Percentiles rank a stretch among this genome's conserved stretches.
Evolutionary conservation across 2,888 invertebrate species (phyloP).

Genomic region (Adelphocoris suturalis): DNA sequence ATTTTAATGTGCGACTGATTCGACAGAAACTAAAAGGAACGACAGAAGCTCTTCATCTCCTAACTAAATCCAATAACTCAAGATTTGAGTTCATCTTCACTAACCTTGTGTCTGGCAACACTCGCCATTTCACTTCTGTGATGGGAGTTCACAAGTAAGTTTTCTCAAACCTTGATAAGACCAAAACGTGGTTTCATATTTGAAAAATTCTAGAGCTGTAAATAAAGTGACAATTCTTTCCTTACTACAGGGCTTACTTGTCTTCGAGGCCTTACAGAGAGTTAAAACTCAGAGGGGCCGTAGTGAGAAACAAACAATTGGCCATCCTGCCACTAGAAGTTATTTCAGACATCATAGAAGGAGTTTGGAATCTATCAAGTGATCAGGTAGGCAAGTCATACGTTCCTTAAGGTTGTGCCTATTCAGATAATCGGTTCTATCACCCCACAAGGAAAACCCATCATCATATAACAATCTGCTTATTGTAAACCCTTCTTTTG

Average conservation of each 20-base stretch:
- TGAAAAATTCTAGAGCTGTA: too few relatives aligned
- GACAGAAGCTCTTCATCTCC: constrained; percentile 91
- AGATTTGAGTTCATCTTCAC: constrained; percentile 98
- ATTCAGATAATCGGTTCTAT: too few relatives aligned
- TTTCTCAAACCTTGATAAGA: background rate
- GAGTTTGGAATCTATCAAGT: constrained; percentile 98
- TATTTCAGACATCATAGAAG: constrained; percentile 88
- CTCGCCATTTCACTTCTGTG: constrained; percentile 92
- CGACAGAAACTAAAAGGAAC: constrained; percentile 88
- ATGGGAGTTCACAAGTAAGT: constrained; percentile 94
- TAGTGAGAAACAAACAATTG: constrained; percentile 92
- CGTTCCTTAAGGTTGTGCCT: too few relatives aligned
- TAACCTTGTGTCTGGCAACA: constrained; percentile 90
- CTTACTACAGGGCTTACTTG: constrained; percentile 87
- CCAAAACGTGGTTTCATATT: too few relatives aligned
- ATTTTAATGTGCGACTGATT: background rate
- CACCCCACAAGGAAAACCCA: too few relatives aligned
- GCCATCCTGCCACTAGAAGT: constrained; percentile 93
- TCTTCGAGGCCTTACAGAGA: constrained; percentile 95
- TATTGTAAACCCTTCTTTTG: too few relatives aligned
- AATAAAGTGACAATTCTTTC: too few relatives aligned
- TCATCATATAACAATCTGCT: too few relatives aligned
- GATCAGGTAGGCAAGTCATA: constrained; percentile 83
- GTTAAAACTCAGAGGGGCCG: constrained; percentile 93
- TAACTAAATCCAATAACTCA: constrained; percentile 89